Conservation (phyloP, 2,797 vertebrate species). For the Protosalanx chinensis region DNA sequence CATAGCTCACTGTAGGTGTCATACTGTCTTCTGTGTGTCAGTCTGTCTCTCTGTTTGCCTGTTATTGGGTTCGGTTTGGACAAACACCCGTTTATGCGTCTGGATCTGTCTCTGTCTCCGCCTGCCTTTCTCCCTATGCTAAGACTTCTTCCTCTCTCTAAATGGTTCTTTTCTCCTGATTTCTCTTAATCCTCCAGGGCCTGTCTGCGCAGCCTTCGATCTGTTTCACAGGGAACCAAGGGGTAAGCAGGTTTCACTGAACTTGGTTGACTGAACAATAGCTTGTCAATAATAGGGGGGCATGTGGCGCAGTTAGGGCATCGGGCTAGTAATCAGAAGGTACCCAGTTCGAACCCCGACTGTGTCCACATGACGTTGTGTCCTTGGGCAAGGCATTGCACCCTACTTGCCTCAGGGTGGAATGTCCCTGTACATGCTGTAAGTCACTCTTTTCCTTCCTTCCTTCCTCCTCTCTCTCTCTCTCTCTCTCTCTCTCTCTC, state of each 20-base stretch:
- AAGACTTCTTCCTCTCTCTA: too few relatives aligned
- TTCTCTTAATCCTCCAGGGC: slow-evolving; percentile 43
- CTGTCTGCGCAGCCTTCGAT: slow-evolving; percentile 50
- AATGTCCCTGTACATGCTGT: too few relatives aligned
- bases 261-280: neutral
- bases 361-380: neutral
- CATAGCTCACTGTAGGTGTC: too few relatives aligned
- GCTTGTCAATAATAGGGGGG: neutral
- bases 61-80: too few relatives aligned
- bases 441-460: neutral
- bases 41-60: too few relatives aligned
- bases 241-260: slow-evolving; percentile 54
- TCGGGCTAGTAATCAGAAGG: too few relatives aligned
- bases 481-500: neutral
- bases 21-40: too few relatives aligned
- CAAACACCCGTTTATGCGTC: neutral
- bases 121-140: too few relatives aligned
- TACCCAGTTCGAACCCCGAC: too few relatives aligned
- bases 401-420: too few relatives aligned
- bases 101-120: neutral
- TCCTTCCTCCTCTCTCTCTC: neutral
- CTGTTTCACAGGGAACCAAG: slow-evolving; percentile 66
- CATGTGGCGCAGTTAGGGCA: too few relatives aligned
- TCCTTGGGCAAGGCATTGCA: too few relatives aligned
- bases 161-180: neutral